Percentiles rank a stretch among this genome's conserved stretches.
phyloP scores from a whole-genome alignment of 2,113 vertebrate species.

The Halichoerus grypus region DNA sequence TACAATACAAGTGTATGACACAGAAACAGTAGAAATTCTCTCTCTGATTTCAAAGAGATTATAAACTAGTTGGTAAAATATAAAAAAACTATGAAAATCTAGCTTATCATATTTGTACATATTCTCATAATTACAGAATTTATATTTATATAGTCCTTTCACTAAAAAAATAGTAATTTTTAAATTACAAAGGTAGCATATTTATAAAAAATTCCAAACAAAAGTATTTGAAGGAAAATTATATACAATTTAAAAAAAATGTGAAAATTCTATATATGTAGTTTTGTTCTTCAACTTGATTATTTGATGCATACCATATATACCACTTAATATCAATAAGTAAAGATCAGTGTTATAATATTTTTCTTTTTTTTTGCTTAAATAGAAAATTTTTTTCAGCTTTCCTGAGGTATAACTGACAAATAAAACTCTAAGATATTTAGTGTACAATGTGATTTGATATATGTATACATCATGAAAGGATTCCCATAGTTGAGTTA shows the following conservation, averaged over 20 bases:
- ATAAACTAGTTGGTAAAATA: background rate
- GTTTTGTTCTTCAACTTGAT: background rate
- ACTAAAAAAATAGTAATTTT: background rate
- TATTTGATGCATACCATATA: background rate
- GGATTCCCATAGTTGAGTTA: background rate
- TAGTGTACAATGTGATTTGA: background rate
- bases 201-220: background rate
- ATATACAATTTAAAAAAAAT: background rate
- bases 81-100: background rate
- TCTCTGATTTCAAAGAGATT: background rate
- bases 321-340: background rate
- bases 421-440: background rate
- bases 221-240: background rate
- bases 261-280: background rate
- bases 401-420: background rate
- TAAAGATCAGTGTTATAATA: background rate
- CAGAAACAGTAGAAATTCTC: background rate
- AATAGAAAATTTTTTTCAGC: background rate
- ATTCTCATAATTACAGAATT: background rate
- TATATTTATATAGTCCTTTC: background rate
- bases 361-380: background rate
- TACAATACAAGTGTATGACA: background rate
- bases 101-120: background rate
- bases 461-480: background rate
- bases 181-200: background rate